Base-by-base conservation (phyloP, 2,797 vertebrate species). In the Jordanella pulchra region DNA sequence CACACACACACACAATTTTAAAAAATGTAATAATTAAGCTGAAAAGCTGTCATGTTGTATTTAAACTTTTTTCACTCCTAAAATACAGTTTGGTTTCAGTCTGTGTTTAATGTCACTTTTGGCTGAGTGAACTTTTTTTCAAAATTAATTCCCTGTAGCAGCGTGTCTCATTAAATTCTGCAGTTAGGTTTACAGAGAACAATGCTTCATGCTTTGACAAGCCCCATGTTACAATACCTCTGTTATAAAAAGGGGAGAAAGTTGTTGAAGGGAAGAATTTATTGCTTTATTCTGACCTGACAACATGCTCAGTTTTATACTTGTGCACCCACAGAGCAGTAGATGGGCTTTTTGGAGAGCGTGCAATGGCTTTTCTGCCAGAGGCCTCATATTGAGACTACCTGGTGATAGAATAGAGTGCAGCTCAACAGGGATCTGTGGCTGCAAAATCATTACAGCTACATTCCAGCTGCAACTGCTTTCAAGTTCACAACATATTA, bases 281-380 rank as follows among this genome's bases (percentile, higher is more conserved):
- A 80, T 85, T 72, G 75, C n/a, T 84, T 89, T 70, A 79, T 88
- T 91, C 84, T 84, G 79, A 82, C 69, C 76, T 84, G 80, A 83
- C 80, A 87, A 74, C 71, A 80, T 47, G 44, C 64, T 83, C 64
- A 58, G 65, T 76, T 87, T 85, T 79, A 79, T 81, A 64, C 69
- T 72, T 17, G 12, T 74, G 67, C 86, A 84, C 82, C 87, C 80
- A 82, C 84, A 81, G 87, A 87, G 91, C 72, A 63, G 73, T 73
- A 89, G 89, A 92, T 92, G 89, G 75, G 80, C 79, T 87, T 89
- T 89, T 84, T 84, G 75, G 74, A 84, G 77, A 75, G 75, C 80
- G 48, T 12, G 55, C 80, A 54, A 72, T 86, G 71, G 69, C 78
- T 88, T 82, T 85, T 63, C 76, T 85, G 83, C 82, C 85, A 82